phyloP scores from a whole-genome alignment of 2,113 vertebrate species.

The Galemys pyrenaicus region DNA sequence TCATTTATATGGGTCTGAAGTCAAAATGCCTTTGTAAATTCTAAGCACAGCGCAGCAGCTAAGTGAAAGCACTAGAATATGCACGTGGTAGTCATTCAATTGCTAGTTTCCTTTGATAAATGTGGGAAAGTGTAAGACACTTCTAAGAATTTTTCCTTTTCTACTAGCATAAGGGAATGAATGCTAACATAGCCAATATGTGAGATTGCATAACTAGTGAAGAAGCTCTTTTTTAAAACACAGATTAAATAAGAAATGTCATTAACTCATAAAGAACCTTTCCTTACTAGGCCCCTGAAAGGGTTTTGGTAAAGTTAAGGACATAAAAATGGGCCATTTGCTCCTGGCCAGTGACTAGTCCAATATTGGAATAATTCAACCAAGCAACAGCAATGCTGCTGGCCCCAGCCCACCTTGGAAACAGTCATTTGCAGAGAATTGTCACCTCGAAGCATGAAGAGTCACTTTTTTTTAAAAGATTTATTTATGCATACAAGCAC shows the following conservation, averaged over 20 bases:
- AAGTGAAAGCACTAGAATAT: not conserved
- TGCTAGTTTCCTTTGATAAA: conserved; percentile 10
- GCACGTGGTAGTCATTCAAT: not conserved
- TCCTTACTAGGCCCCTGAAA: not conserved
- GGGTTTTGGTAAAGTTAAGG: conserved; percentile 15
- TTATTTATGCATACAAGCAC: too few relatives aligned
- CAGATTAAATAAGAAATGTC: not conserved
- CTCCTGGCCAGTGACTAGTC: not conserved
- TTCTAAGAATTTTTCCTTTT: conserved; percentile 1
- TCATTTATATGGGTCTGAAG: not conserved
- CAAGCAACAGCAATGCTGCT: not conserved
- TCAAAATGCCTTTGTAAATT: conserved; percentile 31
- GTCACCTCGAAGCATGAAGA: not conserved
- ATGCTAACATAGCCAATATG: not conserved
- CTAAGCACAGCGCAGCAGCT: not conserved
- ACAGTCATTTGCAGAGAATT: conserved; percentile 42
- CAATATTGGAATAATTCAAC: conserved; percentile 57
- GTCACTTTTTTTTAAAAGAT: too few relatives aligned
- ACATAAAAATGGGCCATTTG: conserved; percentile 12
- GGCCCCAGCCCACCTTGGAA: not conserved
- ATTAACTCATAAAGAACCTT: not conserved
- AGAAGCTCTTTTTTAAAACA: conserved; percentile 20
- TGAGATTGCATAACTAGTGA: not conserved
- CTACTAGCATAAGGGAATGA: not conserved
- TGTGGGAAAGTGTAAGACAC: not conserved